phyloP scores from a whole-genome alignment of 2,113 vertebrate species.

The Saccopteryx leptura region DNA sequence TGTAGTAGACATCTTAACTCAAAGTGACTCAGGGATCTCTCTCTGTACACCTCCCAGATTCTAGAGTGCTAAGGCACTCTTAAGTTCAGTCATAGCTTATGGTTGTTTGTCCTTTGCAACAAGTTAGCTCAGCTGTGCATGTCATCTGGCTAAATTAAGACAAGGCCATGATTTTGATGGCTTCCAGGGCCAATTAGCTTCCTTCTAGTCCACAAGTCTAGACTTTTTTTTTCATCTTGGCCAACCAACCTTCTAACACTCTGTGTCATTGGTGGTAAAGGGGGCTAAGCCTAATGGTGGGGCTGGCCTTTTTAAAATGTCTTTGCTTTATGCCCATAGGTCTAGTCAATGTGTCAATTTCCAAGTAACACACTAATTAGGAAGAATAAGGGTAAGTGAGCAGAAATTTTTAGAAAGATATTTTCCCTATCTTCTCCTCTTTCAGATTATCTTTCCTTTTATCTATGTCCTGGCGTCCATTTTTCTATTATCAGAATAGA shows the following conservation, averaged over 20 bases:
- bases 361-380: constrained; percentile 44
- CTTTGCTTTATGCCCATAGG: constrained; percentile 23
- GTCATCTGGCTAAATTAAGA: constrained; percentile 49
- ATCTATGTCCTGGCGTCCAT: neutral
- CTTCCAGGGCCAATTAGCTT: neutral
- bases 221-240: neutral
- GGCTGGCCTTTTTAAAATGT: neutral
- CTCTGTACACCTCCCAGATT: constrained; percentile 43
- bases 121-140: neutral
- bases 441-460: constrained; percentile 42
- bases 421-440: neutral
- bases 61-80: constrained; percentile 14
- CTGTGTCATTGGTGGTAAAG: neutral
- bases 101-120: constrained; percentile 33
- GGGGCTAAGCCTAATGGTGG: neutral
- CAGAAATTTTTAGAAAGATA: constrained; percentile 43
- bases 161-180: neutral
- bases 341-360: neutral
- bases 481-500: constrained; percentile 48
- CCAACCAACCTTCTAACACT: constrained; percentile 22
- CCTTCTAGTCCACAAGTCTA: neutral
- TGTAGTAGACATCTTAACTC: constrained; percentile 42
- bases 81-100: neutral
- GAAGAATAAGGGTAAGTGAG: neutral
- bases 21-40: constrained; percentile 66